These are phyloP conservation scores for Aphelocoma californica DNA, from an alignment of 2,797 vertebrate genomes.

Conservation along the genomic window DNA sequence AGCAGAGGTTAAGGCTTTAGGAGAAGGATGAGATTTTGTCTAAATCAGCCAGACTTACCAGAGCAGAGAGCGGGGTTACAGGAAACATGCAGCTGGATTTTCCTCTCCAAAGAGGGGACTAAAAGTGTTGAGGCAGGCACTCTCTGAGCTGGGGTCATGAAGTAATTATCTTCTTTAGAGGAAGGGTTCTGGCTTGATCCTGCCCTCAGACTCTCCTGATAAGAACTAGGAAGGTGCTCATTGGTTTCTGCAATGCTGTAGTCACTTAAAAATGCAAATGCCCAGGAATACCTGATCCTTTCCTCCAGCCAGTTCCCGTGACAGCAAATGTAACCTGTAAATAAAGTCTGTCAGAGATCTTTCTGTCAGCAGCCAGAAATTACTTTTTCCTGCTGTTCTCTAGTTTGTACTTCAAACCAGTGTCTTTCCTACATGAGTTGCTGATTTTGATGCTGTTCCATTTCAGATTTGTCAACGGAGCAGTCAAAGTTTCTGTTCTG, in stretches of 20 bases:
- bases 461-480: not conserved
- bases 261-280: not conserved
- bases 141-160: not conserved
- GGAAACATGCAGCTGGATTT: not conserved
- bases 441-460: not conserved
- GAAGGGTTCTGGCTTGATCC: not conserved
- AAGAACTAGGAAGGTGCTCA: not conserved
- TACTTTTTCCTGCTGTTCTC: not conserved
- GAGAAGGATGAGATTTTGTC: not conserved
- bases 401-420: not conserved
- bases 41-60: not conserved
- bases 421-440: not conserved
- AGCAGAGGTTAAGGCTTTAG: not conserved
- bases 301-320: not conserved
- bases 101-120: not conserved
- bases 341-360: not conserved
- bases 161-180: not conserved
- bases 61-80: not conserved
- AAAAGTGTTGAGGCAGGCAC: not conserved
- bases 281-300: not conserved
- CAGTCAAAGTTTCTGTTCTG: not conserved
- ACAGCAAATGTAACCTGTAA: not conserved
- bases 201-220: not conserved
- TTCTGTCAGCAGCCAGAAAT: not conserved
- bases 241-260: not conserved